These are phyloP conservation scores for Apamea anceps DNA, from an alignment of 2,888 invertebrate genomes.

Conservation along the genomic window DNA sequence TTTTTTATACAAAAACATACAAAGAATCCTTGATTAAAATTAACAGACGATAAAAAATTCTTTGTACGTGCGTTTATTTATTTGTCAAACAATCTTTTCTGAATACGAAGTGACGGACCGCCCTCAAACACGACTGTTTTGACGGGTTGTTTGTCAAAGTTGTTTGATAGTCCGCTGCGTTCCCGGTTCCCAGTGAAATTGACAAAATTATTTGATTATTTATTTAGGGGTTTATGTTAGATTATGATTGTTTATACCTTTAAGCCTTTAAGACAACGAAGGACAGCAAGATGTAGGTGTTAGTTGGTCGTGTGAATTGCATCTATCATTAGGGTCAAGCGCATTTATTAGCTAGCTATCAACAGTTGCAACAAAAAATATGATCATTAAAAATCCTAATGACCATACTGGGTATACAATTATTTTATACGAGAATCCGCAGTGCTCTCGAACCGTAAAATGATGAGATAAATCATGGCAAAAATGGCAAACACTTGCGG, in stretches of 20 bases:
- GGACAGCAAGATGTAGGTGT: neutral
- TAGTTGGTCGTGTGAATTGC: slow-evolving; percentile 26
- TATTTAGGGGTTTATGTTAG: slow-evolving; percentile 32
- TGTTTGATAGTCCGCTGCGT: slow-evolving; percentile 57
- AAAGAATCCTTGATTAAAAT: slow-evolving; percentile 59
- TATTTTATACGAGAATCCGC: slow-evolving; percentile 46
- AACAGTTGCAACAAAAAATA: slow-evolving; percentile 38
- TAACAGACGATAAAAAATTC: slow-evolving; percentile 58
- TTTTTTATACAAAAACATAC: slow-evolving; percentile 36
- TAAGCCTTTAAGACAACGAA: slow-evolving; percentile 6
- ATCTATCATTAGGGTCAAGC: slow-evolving; percentile 46
- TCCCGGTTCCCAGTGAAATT: slow-evolving; percentile 51
- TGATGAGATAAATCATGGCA: slow-evolving; percentile 62
- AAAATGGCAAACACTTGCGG: slow-evolving; percentile 64
- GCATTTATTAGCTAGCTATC: slow-evolving; percentile 32
- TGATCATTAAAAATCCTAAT: slow-evolving; percentile 52
- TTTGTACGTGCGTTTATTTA: slow-evolving; percentile 56
- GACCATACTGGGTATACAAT: slow-evolving; percentile 41
- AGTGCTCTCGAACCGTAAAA: slow-evolving; percentile 58
- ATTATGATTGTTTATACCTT: slow-evolving; percentile 46
- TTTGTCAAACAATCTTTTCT: slow-evolving; percentile 59
- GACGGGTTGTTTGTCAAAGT: slow-evolving; percentile 62
- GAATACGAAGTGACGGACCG: slow-evolving; percentile 62
- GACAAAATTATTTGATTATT: slow-evolving; percentile 56
- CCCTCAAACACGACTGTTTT: slow-evolving; percentile 58